Evolutionary conservation across 2,888 invertebrate genomes (phyloP).

Genomic region (Acronicta leporina): DNA sequence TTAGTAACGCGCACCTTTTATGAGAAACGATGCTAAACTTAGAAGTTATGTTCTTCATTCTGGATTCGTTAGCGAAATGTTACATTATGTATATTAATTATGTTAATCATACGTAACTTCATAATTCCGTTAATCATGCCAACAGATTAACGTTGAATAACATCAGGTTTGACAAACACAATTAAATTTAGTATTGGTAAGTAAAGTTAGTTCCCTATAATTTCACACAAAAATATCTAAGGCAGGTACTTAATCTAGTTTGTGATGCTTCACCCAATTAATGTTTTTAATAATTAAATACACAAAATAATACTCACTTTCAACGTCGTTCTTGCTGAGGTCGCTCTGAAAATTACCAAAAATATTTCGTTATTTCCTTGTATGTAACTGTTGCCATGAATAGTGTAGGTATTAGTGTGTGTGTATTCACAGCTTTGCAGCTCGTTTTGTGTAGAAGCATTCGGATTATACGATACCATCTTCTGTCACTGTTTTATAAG

Average conservation of each 20-base stretch:
- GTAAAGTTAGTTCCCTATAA: slow-evolving; percentile 23
- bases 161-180: slow-evolving; percentile 5
- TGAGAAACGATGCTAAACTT: slow-evolving; percentile 84
- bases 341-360: slow-evolving; percentile 93
- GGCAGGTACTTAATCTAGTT: not conserved
- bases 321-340: slow-evolving; percentile 95
- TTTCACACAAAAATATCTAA: slow-evolving; percentile 8
- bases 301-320: slow-evolving; percentile 92
- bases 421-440: slow-evolving; percentile 71
- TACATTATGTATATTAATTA: slow-evolving; percentile 26
- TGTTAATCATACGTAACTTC: slow-evolving; percentile 21
- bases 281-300: slow-evolving; percentile 18
- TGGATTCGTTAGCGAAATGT: slow-evolving; percentile 62
- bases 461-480: slow-evolving; percentile 72
- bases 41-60: slow-evolving; percentile 72
- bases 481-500: slow-evolving; percentile 72
- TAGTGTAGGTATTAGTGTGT: slow-evolving; percentile 70
- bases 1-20: slow-evolving; percentile 85
- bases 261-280: slow-evolving; percentile 7
- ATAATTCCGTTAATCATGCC: not conserved
- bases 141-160: slow-evolving; percentile 3
- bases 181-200: slow-evolving; percentile 17
- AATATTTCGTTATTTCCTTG: slow-evolving; percentile 82
- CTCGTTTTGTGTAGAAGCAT: slow-evolving; percentile 63
- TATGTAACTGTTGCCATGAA: slow-evolving; percentile 69